Evolutionary conservation across 2,888 invertebrate species (phyloP), one percentile per base, ranked within the genome.

Genomic region (Bembecia ichneumoniformis): DNA sequence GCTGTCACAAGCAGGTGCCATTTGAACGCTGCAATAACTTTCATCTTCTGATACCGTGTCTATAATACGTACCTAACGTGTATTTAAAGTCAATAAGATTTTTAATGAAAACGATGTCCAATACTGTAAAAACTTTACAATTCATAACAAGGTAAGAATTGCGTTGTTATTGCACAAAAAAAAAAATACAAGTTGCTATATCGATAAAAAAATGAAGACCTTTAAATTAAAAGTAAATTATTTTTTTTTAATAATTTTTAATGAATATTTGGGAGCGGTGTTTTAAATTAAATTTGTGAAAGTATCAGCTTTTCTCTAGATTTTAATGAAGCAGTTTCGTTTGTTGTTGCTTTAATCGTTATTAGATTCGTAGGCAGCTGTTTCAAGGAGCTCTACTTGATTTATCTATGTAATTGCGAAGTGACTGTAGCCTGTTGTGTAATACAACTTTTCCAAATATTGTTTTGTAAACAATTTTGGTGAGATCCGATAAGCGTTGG

Each of bases 1-100:
- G 52, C 52, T 53, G 56, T 55, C 52, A 53, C 48, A 17, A 45
- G 48, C 54, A 55, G 54, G 52, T 52, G 53, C 43, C 47, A 49
- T 45, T 50, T 10, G 47, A 46, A 46, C 17, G 15, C 47, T 47
- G 48, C 51, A 55, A 58, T 58, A 55, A 59, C 52, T 53, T 55
- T 53, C 51, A 52, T 55, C 56, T 47, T 50, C 50, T 49, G 52
- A 54, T 55, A 48, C 17, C 43, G 47, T 45, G 46, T 35, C 34
- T 47, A 40, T 11, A 13, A 11, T 10, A 36, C n/a, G 40, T 40
- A n/a, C n/a, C n/a, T n/a, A n/a, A n/a, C n/a, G n/a, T n/a, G n/a
- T n/a, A n/a, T n/a, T n/a, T n/a, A n/a, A 13, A 13, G 40, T 9
- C 5, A 28, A 28, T 28, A 28, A 28, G 7, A 28, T 48, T 28